These are phyloP conservation scores for Caerostris darwini DNA, from an alignment of 1,140 invertebrate species.

Conservation along the genomic window DNA sequence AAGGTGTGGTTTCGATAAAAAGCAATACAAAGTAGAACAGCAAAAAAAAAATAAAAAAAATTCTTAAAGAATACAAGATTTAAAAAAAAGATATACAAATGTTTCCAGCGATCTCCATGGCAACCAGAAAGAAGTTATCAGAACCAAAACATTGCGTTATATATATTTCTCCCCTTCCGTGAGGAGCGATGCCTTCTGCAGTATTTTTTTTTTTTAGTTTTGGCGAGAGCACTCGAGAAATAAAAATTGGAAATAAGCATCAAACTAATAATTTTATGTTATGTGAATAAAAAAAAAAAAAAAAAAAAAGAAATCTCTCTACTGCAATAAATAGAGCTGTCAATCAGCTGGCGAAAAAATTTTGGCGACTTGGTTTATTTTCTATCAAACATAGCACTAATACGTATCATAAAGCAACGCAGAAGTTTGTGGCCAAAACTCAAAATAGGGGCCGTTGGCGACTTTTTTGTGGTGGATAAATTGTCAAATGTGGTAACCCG, in stretches of 20 bases:
- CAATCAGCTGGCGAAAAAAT: neutral
- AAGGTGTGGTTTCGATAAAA: neutral
- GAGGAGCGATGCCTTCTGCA: neutral
- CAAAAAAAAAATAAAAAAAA: neutral
- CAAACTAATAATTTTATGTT: neutral
- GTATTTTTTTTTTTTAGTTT: neutral
- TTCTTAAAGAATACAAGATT: neutral
- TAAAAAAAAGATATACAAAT: neutral
- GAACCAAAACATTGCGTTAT: neutral
- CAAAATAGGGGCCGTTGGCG: no score
- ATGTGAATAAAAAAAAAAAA: neutral
- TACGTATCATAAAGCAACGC: neutral
- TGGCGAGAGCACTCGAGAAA: neutral
- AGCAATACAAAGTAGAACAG: neutral
- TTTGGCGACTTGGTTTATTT: neutral
- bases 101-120: neutral
- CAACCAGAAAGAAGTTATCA: neutral
- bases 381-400: neutral
- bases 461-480: no score
- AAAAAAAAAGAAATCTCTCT: no score
- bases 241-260: neutral
- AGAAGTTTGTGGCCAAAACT: no score
- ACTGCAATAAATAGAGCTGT: neutral
- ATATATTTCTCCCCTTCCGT: neutral
- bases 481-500: no score